phyloP scores from a whole-genome alignment of 1,140 invertebrate genomes.

The Hypothenemus hampei region DNA sequence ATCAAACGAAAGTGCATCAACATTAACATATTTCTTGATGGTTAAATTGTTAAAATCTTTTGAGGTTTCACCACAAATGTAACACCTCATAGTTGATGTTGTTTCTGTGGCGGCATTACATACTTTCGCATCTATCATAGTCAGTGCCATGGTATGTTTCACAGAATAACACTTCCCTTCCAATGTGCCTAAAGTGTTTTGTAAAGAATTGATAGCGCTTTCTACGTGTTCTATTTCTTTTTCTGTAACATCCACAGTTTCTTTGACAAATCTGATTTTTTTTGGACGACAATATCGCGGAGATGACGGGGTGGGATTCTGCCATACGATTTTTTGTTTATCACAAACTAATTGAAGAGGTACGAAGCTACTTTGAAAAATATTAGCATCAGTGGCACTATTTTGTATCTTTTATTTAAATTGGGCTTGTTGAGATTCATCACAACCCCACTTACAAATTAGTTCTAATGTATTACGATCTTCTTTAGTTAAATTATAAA shows the following conservation, averaged over 20 bases:
- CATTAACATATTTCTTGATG: slow-evolving; percentile 26
- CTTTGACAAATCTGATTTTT: slow-evolving; percentile 36
- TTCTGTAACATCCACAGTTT: slow-evolving; percentile 34
- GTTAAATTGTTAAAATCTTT: slow-evolving; percentile 41
- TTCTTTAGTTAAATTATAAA: slow-evolving; percentile 1
- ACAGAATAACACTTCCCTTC: slow-evolving; percentile 11
- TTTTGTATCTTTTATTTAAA: slow-evolving; percentile 41
- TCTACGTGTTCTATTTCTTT: slow-evolving; percentile 33
- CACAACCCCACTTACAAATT: slow-evolving; percentile 39
- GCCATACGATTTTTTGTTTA: slow-evolving; percentile 35
- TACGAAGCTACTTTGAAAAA: slow-evolving; percentile 40
- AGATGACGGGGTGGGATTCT: slow-evolving; percentile 38
- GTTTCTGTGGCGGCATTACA: slow-evolving; percentile 44
- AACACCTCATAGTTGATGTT: slow-evolving; percentile 39
- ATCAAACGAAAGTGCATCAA: slow-evolving; percentile 31
- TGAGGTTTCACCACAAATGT: slow-evolving; percentile 40
- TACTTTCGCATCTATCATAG: slow-evolving; percentile 46
- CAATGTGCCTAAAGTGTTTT: not conserved
- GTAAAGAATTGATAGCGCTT: slow-evolving; percentile 7
- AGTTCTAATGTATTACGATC: slow-evolving; percentile 22
- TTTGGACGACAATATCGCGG: slow-evolving; percentile 39
- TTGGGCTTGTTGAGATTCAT: slow-evolving; percentile 37
- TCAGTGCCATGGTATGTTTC: slow-evolving; percentile 38
- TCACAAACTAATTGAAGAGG: slow-evolving; percentile 37
- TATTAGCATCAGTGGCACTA: slow-evolving; percentile 33